These are phyloP conservation scores for Heterotis niloticus DNA, from an alignment of 2,113 vertebrate species.

Conservation along the genomic window DNA sequence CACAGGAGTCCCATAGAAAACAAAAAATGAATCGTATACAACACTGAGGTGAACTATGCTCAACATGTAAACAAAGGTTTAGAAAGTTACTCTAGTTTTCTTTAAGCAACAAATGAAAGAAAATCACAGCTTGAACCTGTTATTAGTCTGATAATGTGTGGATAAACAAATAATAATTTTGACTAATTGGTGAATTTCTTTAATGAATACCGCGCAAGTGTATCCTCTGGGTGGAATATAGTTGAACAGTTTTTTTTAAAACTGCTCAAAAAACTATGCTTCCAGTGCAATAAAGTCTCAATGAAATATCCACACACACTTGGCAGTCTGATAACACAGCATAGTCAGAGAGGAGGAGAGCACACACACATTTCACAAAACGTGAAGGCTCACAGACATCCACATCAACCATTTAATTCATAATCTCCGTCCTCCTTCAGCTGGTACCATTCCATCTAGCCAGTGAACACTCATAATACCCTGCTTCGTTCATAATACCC, in stretches of 20 bases:
- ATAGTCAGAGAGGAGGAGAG: background rate
- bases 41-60: too few relatives aligned
- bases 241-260: background rate
- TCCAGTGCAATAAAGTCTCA: background rate
- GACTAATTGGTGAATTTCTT: too few relatives aligned
- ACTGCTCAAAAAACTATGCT: background rate
- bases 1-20: too few relatives aligned
- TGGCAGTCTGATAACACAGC: background rate
- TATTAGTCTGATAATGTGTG: too few relatives aligned
- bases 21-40: too few relatives aligned
- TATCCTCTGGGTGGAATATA: background rate
- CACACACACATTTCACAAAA: background rate
- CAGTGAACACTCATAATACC: background rate
- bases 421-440: constrained; percentile 47
- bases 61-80: too few relatives aligned
- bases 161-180: too few relatives aligned
- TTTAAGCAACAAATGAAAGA: background rate
- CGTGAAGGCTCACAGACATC: constrained; percentile 24
- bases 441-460: constrained; percentile 33
- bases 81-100: too few relatives aligned
- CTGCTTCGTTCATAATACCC: background rate
- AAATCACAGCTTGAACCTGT: background rate
- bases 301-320: background rate
- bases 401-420: constrained; percentile 42
- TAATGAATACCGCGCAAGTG: too few relatives aligned